Evolutionary conservation across 2,113 vertebrate genomes (phyloP), one percentile per base, ranked within the genome.

Genomic region (Copsychus sechellarum): DNA sequence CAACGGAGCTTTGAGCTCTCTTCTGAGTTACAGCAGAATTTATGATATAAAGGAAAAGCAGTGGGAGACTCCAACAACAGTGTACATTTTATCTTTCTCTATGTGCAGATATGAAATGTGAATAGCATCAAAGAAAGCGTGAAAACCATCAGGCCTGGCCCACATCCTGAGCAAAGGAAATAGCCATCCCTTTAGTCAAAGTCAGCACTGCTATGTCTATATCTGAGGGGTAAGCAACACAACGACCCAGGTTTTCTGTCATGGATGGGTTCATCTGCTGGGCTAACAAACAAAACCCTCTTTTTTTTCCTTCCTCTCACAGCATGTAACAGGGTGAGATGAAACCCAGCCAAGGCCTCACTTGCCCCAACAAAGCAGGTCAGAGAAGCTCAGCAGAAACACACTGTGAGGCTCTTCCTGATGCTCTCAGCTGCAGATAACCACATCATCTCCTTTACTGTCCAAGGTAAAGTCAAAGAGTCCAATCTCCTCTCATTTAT

Each of bases 81-180:
- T 12, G 43, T 38, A 60, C 40, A 51, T 84, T 95, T 96, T 92
- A 86, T 96, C 85, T 90, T 86, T 71, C 80, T 82, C 91, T 73
- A n/a, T 77, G 83, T 24, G n/a, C 76, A 86, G 85, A 95, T 94
- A 94, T 17, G 69, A 74, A 88, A 88, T 45, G 78, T 84, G 94
- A 97, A 96, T 83, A 92, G 80, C 76, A 93, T 90, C 86, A 92
- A 93, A 90, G 77, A 33, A 51, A 36, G 80, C 72, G 86, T 45
- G 87, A 80, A 95, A 96, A 88, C 42, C 81, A 81, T 64, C 57
- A 67, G 67, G 72, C 51, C 76, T 94, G 82, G 92, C 91, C 86
- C 2, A 6, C 77, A 88, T 83, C 88, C 94, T 81, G 64, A 81
- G 83, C 1, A 3, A 90, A 92, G 60, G 62, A 88, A 93, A 92